phyloP scores from a whole-genome alignment of 2,113 vertebrate genomes.

The Trogon melanurus region DNA sequence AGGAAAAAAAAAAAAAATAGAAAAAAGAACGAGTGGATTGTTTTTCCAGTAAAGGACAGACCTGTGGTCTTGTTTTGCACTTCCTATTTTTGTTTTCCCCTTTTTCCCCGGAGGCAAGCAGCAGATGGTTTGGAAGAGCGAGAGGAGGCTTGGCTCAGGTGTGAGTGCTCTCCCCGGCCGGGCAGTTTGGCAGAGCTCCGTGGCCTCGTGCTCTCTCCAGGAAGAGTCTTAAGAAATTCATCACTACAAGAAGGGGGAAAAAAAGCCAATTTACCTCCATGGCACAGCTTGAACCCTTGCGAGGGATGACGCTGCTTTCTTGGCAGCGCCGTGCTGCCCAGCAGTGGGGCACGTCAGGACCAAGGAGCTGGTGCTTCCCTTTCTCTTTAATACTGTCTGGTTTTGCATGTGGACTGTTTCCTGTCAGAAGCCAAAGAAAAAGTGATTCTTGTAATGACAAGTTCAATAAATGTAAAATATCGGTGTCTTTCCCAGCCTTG shows the following conservation, averaged over 20 bases:
- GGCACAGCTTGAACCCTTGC: rapidly evolving
- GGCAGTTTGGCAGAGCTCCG: neutral
- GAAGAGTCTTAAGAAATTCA: neutral
- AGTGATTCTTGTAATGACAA: neutral
- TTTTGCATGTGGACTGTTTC: neutral
- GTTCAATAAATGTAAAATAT: neutral
- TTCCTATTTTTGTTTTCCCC: neutral
- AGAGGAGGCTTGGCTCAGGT: neutral
- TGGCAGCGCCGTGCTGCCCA: neutral
- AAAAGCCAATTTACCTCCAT: rapidly evolving
- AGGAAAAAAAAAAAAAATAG: neutral
- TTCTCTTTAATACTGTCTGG: neutral
- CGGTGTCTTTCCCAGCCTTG: neutral
- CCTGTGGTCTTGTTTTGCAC: neutral
- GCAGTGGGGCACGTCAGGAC: neutral
- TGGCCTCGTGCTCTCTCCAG: neutral
- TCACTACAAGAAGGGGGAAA: rapidly evolving
- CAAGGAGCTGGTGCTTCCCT: rapidly evolving
- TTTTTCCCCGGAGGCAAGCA: neutral
- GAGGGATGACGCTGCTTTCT: neutral
- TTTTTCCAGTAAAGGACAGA: neutral
- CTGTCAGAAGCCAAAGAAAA: neutral
- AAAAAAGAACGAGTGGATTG: too few relatives aligned
- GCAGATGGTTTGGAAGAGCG: neutral
- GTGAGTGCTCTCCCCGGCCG: neutral